Base-by-base conservation (phyloP, 2,113 vertebrate genomes). In the Anguilla japonica region DNA sequence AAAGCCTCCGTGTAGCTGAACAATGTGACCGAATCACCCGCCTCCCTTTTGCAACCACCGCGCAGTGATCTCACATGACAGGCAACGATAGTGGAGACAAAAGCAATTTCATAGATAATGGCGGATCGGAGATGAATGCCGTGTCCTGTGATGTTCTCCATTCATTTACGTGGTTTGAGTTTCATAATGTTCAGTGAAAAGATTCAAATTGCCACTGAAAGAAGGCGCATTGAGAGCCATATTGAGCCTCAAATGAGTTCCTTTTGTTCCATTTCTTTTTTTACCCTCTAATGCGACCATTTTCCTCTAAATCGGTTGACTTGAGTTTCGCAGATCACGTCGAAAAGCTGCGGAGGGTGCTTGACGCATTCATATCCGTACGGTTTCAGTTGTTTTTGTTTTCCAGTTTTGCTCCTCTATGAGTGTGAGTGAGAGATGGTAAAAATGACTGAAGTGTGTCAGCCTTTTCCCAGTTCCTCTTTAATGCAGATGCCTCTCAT, bases 401-500 rank as follows among this genome's bases (percentile, higher is more conserved):
- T 75, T 75, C 71, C 71, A 75, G 22, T 75, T 75, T 75, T 34
- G 20, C 71, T 75, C 71, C 11, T 9, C 26, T 75, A 1, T 75
- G 71, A 34, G 71, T 13, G 71, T 1, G 71, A 9, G 71, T 13
- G 71, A 26, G n/a, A 71, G 63, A n/a, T 71, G 71, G n/a, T 14
- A 34, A 22, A 34, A 26, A 34, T 13, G 22, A 75, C 22, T 34
- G 26, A 75, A 75, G n/a, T 7, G 71, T 75, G 71, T 75, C 26
- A 29, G 71, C 71, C 29, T 75, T 34, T 75, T 34, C 26, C 60
- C 71, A 29, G 71, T 26, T 26, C 11, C 26, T 29, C 46, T 57
- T 83, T 60, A 34, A 50, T 26, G 43, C 82, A 83, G 82, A 83
- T 87, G 86, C 46, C 83, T 41, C 40, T 78, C 50, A 41, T 82